A percentile compares a stretch with the other conserved stretches of the same genome.
These are phyloP conservation scores for Brachycybe producta DNA, from an alignment of 2,888 invertebrate species.

Conservation along the genomic window DNA sequence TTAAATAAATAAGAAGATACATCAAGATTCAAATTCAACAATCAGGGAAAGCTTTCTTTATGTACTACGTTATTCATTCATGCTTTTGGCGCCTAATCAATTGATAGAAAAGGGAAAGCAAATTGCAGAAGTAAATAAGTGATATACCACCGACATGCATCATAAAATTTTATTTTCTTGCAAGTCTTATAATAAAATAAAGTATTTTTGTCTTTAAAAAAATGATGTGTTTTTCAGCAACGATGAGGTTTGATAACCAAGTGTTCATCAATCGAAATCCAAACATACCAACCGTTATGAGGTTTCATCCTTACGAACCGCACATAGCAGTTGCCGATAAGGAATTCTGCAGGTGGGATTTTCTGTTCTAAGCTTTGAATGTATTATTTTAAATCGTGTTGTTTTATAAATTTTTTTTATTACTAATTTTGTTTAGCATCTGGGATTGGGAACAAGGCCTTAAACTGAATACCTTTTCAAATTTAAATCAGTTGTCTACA, in stretches of 20 bases:
- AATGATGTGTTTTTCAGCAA: conserved; percentile 33
- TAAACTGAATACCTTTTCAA: conserved; percentile 46
- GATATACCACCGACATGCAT: not conserved
- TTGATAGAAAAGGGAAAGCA: no score
- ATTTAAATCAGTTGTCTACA: conserved; percentile 33
- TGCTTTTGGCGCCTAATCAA: no score
- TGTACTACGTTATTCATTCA: no score
- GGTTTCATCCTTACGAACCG: conserved; percentile 81
- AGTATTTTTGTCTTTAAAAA: no score
- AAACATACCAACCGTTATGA: conserved; percentile 60
- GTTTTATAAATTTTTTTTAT: not conserved
- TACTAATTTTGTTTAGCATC: conserved; percentile 39
- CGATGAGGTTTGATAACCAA: conserved; percentile 61
- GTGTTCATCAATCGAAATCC: conserved; percentile 68
- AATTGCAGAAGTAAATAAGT: no score
- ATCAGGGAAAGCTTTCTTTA: no score
- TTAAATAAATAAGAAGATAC: no score
- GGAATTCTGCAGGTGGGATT: conserved; percentile 59
- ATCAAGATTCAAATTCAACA: no score
- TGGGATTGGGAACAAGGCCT: conserved; percentile 72
- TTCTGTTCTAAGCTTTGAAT: conserved; percentile 11
- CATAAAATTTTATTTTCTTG: not conserved
- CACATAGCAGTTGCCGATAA: conserved; percentile 75
- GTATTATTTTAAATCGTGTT: not conserved
- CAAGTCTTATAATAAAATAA: no score